phyloP scores from a whole-genome alignment of 1,140 invertebrate species.

The Diabrotica virgifera region DNA sequence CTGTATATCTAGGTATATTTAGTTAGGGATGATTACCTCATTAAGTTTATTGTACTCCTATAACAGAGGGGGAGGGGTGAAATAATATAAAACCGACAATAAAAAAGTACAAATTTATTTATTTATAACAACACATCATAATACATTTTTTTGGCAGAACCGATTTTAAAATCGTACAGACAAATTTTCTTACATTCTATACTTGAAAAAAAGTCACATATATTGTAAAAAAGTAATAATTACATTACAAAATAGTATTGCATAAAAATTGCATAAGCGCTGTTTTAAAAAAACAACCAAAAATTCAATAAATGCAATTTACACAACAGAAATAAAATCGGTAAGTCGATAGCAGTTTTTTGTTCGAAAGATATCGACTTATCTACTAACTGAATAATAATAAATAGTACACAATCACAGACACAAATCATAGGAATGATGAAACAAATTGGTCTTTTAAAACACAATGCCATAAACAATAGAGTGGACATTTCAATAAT shows the following conservation, averaged over 20 bases:
- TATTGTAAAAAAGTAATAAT: constrained; percentile 36
- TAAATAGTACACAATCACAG: constrained; percentile 26
- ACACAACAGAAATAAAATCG: constrained; percentile 6
- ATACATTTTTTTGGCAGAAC: constrained; percentile 27
- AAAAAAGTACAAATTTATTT: constrained; percentile 36
- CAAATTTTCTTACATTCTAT: constrained; percentile 31
- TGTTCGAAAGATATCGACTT: constrained; percentile 5
- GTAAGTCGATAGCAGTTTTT: neutral
- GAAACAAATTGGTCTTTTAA: constrained; percentile 20
- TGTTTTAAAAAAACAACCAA: constrained; percentile 16
- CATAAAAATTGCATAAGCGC: constrained; percentile 24
- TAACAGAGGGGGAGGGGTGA: too few species aligned
- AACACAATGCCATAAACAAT: neutral
- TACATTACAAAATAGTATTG: constrained; percentile 24
- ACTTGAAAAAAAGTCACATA: constrained; percentile 34
- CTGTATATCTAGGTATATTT: too few species aligned
- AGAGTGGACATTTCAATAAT: too few species aligned
- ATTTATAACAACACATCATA: constrained; percentile 28
- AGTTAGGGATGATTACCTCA: too few species aligned
- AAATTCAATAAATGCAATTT: constrained; percentile 6
- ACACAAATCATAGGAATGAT: constrained; percentile 22
- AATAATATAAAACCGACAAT: constrained; percentile 1
- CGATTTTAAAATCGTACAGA: constrained; percentile 31
- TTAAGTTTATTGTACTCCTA: too few species aligned
- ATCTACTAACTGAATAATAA: neutral